phyloP scores from a whole-genome alignment of 2,888 invertebrate genomes.

The Nomada goodeniana region DNA sequence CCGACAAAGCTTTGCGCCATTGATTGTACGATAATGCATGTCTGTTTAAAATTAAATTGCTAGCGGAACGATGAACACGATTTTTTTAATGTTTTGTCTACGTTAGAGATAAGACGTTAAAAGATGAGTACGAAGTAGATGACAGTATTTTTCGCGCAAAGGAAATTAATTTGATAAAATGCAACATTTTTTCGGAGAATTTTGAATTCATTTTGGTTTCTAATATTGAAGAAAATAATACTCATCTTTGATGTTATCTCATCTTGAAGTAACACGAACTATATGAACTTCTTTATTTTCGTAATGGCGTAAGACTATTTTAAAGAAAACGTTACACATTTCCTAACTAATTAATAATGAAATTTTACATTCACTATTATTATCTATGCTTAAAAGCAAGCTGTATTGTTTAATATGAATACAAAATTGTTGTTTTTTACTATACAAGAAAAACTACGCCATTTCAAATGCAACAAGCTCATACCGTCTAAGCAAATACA shows the following conservation, averaged over 20 bases:
- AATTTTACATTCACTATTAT: too few relatives aligned
- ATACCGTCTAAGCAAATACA: constrained; percentile 19
- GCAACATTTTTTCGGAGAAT: neutral
- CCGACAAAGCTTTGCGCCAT: neutral
- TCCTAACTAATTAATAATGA: too few relatives aligned
- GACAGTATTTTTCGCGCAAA: too few relatives aligned
- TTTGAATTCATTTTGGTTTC: neutral
- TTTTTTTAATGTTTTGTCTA: neutral
- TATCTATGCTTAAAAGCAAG: too few relatives aligned
- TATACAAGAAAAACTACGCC: constrained; percentile 3
- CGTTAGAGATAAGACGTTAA: neutral
- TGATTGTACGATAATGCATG: neutral
- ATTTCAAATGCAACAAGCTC: constrained; percentile 14
- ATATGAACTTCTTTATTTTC: neutral
- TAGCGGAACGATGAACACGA: neutral
- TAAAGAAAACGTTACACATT: too few relatives aligned
- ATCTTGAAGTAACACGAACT: neutral
- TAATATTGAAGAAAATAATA: neutral
- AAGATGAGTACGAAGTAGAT: neutral
- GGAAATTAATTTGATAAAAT: too few relatives aligned
- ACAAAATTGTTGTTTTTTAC: neutral
- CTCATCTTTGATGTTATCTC: neutral
- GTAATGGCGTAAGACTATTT: neutral
- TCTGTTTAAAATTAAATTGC: neutral
- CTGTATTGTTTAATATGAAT: too few relatives aligned